Percentiles rank a stretch among this genome's conserved stretches.
phyloP scores from a whole-genome alignment of 2,797 vertebrate genomes.

The Parauchenoglanis punctatus region DNA sequence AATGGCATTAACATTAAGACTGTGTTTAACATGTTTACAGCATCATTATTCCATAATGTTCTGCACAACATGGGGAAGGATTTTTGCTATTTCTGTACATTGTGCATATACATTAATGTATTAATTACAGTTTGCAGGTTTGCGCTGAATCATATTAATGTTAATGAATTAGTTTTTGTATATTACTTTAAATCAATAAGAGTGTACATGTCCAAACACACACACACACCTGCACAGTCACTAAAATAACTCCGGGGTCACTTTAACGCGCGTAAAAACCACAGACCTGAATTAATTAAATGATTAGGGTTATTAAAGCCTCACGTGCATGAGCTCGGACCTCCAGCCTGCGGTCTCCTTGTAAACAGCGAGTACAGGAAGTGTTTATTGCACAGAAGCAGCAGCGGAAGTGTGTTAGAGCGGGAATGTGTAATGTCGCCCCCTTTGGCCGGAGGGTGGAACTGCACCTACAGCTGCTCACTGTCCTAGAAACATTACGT shows the following conservation, averaged over 20 bases:
- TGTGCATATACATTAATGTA: no score
- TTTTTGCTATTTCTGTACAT: not conserved
- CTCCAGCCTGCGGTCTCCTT: not conserved
- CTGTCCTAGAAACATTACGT: no score
- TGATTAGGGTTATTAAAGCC: not conserved
- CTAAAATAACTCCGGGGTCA: not conserved
- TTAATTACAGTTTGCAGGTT: no score
- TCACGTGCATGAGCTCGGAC: not conserved
- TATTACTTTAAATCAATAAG: not conserved
- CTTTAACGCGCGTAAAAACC: not conserved
- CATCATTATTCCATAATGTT: not conserved
- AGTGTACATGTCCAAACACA: not conserved
- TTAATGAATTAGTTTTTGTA: no score
- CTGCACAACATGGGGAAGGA: not conserved
- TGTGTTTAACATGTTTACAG: no score
- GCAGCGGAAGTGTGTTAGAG: not conserved
- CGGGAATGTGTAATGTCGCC: not conserved
- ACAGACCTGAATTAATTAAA: not conserved
- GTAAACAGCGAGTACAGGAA: not conserved
- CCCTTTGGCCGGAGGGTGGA: constrained; percentile 15
- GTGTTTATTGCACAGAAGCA: not conserved
- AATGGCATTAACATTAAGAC: not conserved
- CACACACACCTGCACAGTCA: not conserved
- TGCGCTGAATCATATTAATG: no score
- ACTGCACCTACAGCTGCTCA: not conserved